Base-by-base conservation (phyloP, 1,140 invertebrate genomes). In the Aporrectodea caliginosa region DNA sequence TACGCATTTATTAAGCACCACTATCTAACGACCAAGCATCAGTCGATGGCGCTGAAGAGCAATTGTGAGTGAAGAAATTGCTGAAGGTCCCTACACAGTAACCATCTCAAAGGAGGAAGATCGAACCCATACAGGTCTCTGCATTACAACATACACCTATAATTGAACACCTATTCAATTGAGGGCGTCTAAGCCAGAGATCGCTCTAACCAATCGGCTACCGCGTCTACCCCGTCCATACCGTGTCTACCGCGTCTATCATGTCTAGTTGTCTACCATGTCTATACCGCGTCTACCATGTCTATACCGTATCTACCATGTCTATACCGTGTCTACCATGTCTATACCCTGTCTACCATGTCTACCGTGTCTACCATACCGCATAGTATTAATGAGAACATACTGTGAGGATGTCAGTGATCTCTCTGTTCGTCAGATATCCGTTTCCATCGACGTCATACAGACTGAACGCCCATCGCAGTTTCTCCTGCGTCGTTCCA, bases 401-500 rank as follows among this genome's bases (percentile, higher is more conserved):
- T 14, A 72, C n/a, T 14, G 81, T 73, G 2, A 85, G 69, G 68
- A 86, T 84, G 33, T 83, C 75, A 1, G 76, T 69, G 80, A 86
- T 83, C 58, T 85, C 84, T 27, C 81, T 91, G 84, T 93, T 93
- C 32, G 93, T 93, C 80, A 95, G 93, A 75, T 92, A 89, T 12
- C 94, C 94, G 84, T 95, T 93, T 0, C 93, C 92, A 84, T 95
- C 93, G 14, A 95, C 90, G 86, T 97, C 95, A 87, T 97, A 97
- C 22, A 97, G 89, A 1, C 92, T 92, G 84, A 97, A 97, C 2
- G 95, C 92, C 95, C 95, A 97, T 79, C 94, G 92, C 22, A 97
- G 88, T 86, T 96, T 96, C 85, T 96, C 94, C 82, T 95, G 92
- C 0, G 93, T 2, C 70, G 31, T 32, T 2, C 70, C 70, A 6